Evolutionary conservation across 2,888 invertebrate genomes (phyloP), one percentile per base, ranked within the genome.

Genomic region (Melanostoma mellinum): DNA sequence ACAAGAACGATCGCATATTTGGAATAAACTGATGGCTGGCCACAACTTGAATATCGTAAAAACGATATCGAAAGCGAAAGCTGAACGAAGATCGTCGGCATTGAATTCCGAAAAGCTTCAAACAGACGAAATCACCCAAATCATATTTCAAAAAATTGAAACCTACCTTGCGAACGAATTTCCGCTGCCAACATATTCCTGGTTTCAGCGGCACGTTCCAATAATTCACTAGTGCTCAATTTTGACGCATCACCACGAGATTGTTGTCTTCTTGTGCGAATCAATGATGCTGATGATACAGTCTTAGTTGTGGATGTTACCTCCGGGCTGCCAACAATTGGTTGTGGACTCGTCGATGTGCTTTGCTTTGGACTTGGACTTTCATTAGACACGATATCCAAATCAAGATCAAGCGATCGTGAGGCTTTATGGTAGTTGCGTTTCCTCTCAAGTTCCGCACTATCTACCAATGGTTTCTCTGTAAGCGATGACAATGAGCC

Each of bases 401-500:
- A 85, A 82, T 91, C 91, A 8, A 91, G 86, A 72, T 91, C 91
- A 65, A 91, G 87, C 9, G 91, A 91, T 48, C 91, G 87, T 10
- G 91, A 91, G 3, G 91, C 90, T 85, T 91, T 91, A 76, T 91
- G 90, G 69, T 91, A 91, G 74, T 88, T 89, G 55, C 89, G 88
- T 67, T 91, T 90, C 82, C 89, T 90, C 69, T 91, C 91, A 69
- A 88, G 88, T 53, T 90, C 90, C 71, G 89, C 86, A 40, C 89
- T 86, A 36, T 85, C 80, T 88, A 42, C 52, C 5, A 88, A 87
- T 40, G 90, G 89, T 86, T 91, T 91, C 79, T 91, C 91, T 42
- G 88, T 90, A n/a, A 91, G 87, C 20, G 91, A 91, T 58, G 90
- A 90, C 36, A 91, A 87, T 1, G 91, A 91, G 44, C 91, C 91